These are phyloP conservation scores for Phrynocephalus versicolor DNA, from an alignment of 2,113 vertebrate species.

Conservation along the genomic window DNA sequence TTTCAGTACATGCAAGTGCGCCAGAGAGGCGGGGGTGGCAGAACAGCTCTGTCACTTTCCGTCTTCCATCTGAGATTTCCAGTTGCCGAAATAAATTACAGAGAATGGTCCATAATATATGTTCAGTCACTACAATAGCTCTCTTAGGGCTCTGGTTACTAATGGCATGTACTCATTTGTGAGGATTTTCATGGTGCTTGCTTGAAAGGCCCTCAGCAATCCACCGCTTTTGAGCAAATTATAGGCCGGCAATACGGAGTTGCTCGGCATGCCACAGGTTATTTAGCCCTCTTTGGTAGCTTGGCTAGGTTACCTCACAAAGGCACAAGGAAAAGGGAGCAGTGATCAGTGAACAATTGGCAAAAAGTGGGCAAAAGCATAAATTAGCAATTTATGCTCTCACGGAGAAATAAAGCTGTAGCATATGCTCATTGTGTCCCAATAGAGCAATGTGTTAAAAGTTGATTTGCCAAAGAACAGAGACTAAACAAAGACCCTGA, in stretches of 20 bases:
- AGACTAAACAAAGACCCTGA: slow-evolving; percentile 27
- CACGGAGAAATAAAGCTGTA: slow-evolving; percentile 34
- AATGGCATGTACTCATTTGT: slow-evolving; percentile 66
- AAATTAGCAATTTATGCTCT: slow-evolving; percentile 52
- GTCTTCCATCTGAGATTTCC: slow-evolving; percentile 36
- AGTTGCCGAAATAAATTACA: slow-evolving; percentile 68
- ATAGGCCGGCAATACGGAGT: slow-evolving; percentile 60
- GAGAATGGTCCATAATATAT: slow-evolving; percentile 66
- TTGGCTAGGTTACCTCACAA: slow-evolving; percentile 13
- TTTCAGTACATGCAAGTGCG: not conserved
- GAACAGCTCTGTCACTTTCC: slow-evolving; percentile 44
- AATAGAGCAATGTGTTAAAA: not conserved
- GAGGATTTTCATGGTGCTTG: slow-evolving; percentile 61
- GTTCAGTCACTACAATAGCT: slow-evolving; percentile 64
- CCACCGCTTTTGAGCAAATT: slow-evolving; percentile 68
- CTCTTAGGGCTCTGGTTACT: slow-evolving; percentile 61
- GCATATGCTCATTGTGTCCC: not conserved
- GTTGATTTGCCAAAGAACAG: not conserved
- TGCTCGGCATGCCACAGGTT: slow-evolving; percentile 51
- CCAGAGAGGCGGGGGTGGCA: slow-evolving; percentile 1
- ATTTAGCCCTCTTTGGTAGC: slow-evolving; percentile 60
- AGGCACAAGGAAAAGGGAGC: slow-evolving; percentile 26
- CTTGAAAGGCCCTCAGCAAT: slow-evolving; percentile 67
- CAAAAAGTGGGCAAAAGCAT: slow-evolving; percentile 3
- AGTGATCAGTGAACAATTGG: slow-evolving; percentile 16